Conservation (phyloP, 2,888 invertebrate genomes). For the Strigamia transsilvanica region DNA sequence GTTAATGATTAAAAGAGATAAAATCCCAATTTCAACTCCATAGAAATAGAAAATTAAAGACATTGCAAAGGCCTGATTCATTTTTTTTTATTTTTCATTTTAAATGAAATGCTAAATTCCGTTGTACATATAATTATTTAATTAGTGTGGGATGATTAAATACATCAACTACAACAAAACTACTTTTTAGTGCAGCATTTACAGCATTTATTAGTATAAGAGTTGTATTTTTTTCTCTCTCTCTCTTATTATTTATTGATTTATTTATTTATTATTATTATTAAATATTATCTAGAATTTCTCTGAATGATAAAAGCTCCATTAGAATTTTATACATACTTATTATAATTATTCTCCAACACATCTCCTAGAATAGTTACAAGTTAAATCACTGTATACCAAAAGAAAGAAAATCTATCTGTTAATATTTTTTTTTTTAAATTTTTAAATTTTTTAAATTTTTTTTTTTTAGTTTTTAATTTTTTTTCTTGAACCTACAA, state of each 20-base stretch:
- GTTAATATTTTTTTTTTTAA: too few species aligned
- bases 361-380: conserved; percentile 51
- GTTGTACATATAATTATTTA: conserved; percentile 51
- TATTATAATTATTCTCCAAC: conserved; percentile 28
- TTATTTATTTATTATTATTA: too few species aligned
- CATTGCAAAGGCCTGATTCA: neutral
- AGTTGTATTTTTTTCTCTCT: conserved; percentile 12
- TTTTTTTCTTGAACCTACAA: too few species aligned
- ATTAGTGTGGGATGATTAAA: conserved; percentile 41
- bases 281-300: conserved; percentile 44
- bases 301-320: conserved; percentile 49
- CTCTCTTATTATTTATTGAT: neutral
- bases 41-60: conserved; percentile 4
- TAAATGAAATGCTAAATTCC: conserved; percentile 50
- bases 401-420: conserved; percentile 48
- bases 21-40: neutral
- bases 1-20: neutral
- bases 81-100: conserved; percentile 5
- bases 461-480: too few species aligned
- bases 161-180: conserved; percentile 51
- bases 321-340: conserved; percentile 53
- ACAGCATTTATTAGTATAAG: conserved; percentile 50
- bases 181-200: conserved; percentile 53
- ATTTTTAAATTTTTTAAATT: too few species aligned
- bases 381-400: conserved; percentile 53